Conservation (phyloP, 2,888 invertebrate genomes). For the Patella caerulea region DNA sequence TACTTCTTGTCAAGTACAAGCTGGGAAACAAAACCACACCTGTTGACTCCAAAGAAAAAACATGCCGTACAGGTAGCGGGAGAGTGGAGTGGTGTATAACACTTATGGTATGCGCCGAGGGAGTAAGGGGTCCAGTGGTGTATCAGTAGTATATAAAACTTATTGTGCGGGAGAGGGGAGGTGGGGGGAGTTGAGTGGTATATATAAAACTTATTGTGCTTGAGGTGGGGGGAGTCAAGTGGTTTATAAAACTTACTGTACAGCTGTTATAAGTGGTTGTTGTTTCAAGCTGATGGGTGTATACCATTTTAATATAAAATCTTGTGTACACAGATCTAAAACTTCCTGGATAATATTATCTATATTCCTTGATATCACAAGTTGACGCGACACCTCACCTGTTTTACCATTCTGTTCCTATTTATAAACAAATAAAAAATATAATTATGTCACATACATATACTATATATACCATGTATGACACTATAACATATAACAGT, state of each 20-base stretch:
- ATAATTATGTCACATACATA: conserved; percentile 8
- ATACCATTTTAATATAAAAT: conserved; percentile 85
- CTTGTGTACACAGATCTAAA: conserved; percentile 83
- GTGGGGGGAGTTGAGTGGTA: too few relatives aligned
- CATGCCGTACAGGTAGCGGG: too few relatives aligned
- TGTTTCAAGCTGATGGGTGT: conserved; percentile 80
- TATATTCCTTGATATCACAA: conserved; percentile 79
- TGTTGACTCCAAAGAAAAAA: too few relatives aligned
- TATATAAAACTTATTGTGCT: too few relatives aligned
- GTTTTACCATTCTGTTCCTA: conserved; percentile 44
- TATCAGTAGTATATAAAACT: too few relatives aligned
- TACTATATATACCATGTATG: background rate
- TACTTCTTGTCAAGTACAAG: too few relatives aligned
- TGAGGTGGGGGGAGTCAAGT: too few relatives aligned
- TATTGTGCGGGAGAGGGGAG: too few relatives aligned
- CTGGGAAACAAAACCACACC: too few relatives aligned
- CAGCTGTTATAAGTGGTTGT: conserved; percentile 71
- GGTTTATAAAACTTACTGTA: conserved; percentile 58
- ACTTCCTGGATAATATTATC: conserved; percentile 87
- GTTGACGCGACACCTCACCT: conserved; percentile 47
- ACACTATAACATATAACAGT: background rate
- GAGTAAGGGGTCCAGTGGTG: too few relatives aligned
- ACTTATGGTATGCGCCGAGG: too few relatives aligned
- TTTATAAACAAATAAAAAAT: conserved; percentile 15
- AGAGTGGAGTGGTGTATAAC: too few relatives aligned